phyloP scores from a whole-genome alignment of 1,140 invertebrate species.

The Phenacoccus solenopsis region DNA sequence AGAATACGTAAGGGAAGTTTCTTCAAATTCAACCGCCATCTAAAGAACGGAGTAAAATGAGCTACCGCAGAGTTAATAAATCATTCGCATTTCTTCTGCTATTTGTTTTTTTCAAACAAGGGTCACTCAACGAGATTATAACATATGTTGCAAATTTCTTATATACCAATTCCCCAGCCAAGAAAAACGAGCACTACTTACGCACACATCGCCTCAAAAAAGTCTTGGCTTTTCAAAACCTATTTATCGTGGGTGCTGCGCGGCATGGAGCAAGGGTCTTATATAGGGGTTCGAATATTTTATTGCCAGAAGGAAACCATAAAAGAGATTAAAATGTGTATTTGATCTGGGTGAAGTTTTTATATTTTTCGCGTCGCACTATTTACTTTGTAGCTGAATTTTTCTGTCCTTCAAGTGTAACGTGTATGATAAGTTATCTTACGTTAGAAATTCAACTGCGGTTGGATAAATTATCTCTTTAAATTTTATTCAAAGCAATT shows the following conservation, averaged over 20 bases:
- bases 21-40: no score
- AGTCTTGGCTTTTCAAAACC: background rate
- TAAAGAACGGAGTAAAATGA: no score
- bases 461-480: no score
- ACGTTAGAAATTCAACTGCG: no score
- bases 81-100: background rate
- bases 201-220: no score
- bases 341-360: background rate
- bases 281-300: background rate
- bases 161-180: background rate
- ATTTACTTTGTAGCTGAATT: background rate
- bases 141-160: background rate
- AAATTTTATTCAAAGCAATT: no score
- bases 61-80: background rate
- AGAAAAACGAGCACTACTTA: background rate
- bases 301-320: background rate
- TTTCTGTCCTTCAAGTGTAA: no score
- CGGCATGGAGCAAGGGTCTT: background rate
- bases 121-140: background rate
- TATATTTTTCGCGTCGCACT: background rate
- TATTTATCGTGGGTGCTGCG: no score
- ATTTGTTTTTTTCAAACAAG: background rate
- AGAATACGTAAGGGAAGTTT: no score
- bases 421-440: no score
- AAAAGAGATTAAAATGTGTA: constrained; percentile 3